Conservation (phyloP, 2,113 vertebrate species). For the Rhadina sibilatrix region DNA sequence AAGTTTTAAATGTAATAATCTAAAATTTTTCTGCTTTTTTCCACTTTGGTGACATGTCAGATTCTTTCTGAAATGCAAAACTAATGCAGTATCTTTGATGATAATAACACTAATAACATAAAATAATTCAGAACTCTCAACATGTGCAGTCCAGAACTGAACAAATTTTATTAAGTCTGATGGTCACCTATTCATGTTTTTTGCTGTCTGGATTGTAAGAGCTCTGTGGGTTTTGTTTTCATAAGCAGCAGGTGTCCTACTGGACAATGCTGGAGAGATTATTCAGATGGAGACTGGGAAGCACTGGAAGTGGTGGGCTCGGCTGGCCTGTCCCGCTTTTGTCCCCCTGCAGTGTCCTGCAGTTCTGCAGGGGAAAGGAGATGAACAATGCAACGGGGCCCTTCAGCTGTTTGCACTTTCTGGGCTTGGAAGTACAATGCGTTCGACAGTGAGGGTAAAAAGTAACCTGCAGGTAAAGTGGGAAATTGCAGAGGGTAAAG, state of each 20-base stretch:
- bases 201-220: neutral
- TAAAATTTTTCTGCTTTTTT: neutral
- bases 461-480: neutral
- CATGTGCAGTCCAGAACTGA: neutral
- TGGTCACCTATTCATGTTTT: conserved; percentile 4
- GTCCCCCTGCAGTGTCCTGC: neutral
- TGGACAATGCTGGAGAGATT: neutral
- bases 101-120: neutral
- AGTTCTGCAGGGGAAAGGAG: neutral
- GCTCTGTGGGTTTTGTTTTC: conserved; percentile 1
- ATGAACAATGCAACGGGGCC: accelerated
- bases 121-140: neutral
- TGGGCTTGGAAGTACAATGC: accelerated
- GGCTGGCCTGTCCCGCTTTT: neutral
- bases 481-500: neutral
- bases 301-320: accelerated
- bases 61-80: neutral
- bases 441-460: neutral
- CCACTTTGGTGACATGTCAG: neutral
- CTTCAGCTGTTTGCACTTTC: neutral
- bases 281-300: neutral
- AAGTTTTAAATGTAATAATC: neutral
- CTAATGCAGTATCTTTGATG: neutral
- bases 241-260: neutral
- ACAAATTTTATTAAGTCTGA: neutral